Percentiles rank a stretch among this genome's conserved stretches.
phyloP scores from a whole-genome alignment of 2,797 vertebrate species.

The Coranthus polyacanthus region DNA sequence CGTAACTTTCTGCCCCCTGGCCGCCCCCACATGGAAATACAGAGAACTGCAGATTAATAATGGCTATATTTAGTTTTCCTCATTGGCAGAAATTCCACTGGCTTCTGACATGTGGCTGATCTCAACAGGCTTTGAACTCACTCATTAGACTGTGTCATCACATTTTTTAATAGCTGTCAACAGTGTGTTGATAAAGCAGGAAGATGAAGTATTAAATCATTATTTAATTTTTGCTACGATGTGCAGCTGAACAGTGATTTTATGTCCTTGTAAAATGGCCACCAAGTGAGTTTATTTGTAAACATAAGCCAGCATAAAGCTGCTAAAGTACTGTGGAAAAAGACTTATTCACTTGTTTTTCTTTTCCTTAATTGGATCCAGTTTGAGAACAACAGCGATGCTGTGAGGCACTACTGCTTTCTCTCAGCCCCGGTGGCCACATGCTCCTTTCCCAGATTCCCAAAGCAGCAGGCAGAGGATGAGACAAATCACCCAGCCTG shows the following conservation, averaged over 20 bases:
- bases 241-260: slow-evolving; percentile 27
- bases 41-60: slow-evolving; percentile 68
- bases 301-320: background rate
- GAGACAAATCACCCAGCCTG: slow-evolving; percentile 70
- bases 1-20: slow-evolving; percentile 57
- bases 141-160: slow-evolving; percentile 38
- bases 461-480: slow-evolving; percentile 61
- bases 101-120: slow-evolving; percentile 31
- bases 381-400: slow-evolving; percentile 40
- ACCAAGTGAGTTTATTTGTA: slow-evolving; percentile 4
- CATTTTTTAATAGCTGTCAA: slow-evolving; percentile 26
- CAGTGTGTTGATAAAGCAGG: slow-evolving; percentile 5
- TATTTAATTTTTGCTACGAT: slow-evolving; percentile 19
- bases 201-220: slow-evolving; percentile 25
- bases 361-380: slow-evolving; percentile 37
- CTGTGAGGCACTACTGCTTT: slow-evolving; percentile 32
- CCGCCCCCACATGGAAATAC: slow-evolving; percentile 70
- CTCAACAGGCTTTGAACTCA: slow-evolving; percentile 36
- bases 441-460: slow-evolving; percentile 56
- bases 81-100: slow-evolving; percentile 23
- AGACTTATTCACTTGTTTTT: slow-evolving; percentile 32
- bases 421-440: slow-evolving; percentile 27
- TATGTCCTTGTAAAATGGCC: slow-evolving; percentile 23
- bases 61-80: slow-evolving; percentile 48
- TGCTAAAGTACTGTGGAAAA: slow-evolving; percentile 15